Percentiles rank a stretch among this genome's conserved stretches.
These are phyloP conservation scores for Campopleginae sp. DNA, from an alignment of 2,888 invertebrate genomes.

Conservation along the genomic window DNA sequence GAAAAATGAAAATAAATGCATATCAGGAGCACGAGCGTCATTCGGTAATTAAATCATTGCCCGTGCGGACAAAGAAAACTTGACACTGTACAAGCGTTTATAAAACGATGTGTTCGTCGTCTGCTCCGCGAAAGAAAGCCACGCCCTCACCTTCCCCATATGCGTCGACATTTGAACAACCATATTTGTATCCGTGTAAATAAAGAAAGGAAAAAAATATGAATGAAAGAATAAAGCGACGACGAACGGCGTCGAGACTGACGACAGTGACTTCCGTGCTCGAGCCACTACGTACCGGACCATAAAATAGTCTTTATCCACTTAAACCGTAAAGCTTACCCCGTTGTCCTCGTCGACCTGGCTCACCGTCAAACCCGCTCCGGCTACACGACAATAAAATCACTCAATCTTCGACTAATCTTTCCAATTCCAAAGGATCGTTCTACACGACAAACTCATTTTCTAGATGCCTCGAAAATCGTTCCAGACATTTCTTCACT, in stretches of 20 bases:
- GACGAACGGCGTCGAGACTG: slow-evolving; percentile 43
- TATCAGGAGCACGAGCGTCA: slow-evolving; percentile 42
- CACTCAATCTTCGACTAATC: slow-evolving; percentile 19
- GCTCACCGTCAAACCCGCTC: slow-evolving; percentile 35
- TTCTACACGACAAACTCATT: background rate
- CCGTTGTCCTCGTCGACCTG: slow-evolving; percentile 58
- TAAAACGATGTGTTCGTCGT: slow-evolving; percentile 52
- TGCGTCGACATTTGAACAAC: slow-evolving; percentile 9
- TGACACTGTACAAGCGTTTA: slow-evolving; percentile 51
- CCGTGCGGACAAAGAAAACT: slow-evolving; percentile 66
- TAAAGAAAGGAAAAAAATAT: slow-evolving; percentile 22
- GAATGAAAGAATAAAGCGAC: slow-evolving; percentile 33
- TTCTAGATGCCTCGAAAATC: background rate
- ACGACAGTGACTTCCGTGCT: slow-evolving; percentile 63
- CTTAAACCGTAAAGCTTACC: slow-evolving; percentile 51
- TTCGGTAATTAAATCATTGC: slow-evolving; percentile 55
- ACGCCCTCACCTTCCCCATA: slow-evolving; percentile 38
- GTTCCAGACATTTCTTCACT: background rate
- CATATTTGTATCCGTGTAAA: background rate
- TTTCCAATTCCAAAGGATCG: slow-evolving; percentile 22
- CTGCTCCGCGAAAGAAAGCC: slow-evolving; percentile 54
- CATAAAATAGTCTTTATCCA: slow-evolving; percentile 70
- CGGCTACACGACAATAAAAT: slow-evolving; percentile 20
- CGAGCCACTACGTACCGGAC: slow-evolving; percentile 66
- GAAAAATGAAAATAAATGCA: slow-evolving; percentile 17